Conservation (phyloP, 2,113 vertebrate species). For the Corythornis cristatus region DNA sequence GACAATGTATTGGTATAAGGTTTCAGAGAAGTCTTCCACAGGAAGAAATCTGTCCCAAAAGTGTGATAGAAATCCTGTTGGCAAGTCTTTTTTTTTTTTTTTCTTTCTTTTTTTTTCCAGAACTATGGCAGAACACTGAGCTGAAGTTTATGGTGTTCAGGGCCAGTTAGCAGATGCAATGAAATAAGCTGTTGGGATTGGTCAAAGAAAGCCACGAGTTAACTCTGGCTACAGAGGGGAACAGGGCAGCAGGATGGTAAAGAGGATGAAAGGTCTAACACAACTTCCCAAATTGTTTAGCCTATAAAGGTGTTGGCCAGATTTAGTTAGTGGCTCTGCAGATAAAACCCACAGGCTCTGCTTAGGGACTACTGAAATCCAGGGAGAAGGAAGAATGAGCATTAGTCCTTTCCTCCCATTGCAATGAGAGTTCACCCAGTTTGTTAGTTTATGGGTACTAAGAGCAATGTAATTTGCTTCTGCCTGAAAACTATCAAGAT, state of each 20-base stretch:
- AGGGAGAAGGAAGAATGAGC: background rate
- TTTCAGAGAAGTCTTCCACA: constrained; percentile 9
- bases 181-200: constrained; percentile 49
- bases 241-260: constrained; percentile 60
- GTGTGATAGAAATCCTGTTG: background rate
- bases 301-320: constrained; percentile 27
- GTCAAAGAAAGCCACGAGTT: constrained; percentile 63
- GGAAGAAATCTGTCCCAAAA: constrained; percentile 19
- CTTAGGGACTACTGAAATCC: background rate
- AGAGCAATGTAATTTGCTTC: background rate
- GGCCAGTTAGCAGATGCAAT: constrained; percentile 54
- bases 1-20: background rate
- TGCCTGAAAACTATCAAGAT: constrained; percentile 9
- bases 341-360: background rate
- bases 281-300: constrained; percentile 50
- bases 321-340: constrained; percentile 18
- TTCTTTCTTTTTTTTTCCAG: constrained; percentile 14
- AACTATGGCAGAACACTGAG: constrained; percentile 12
- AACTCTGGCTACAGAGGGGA: constrained; percentile 59
- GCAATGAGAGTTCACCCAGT: background rate
- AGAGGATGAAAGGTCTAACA: constrained; percentile 45
- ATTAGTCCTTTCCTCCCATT: background rate
- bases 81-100: background rate
- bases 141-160: constrained; percentile 39
- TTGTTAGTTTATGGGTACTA: background rate